A percentile compares a stretch with the other conserved stretches of the same genome.
Evolutionary conservation across 1,140 invertebrate species (phyloP).

Genomic region (Elysia chlorotica): DNA sequence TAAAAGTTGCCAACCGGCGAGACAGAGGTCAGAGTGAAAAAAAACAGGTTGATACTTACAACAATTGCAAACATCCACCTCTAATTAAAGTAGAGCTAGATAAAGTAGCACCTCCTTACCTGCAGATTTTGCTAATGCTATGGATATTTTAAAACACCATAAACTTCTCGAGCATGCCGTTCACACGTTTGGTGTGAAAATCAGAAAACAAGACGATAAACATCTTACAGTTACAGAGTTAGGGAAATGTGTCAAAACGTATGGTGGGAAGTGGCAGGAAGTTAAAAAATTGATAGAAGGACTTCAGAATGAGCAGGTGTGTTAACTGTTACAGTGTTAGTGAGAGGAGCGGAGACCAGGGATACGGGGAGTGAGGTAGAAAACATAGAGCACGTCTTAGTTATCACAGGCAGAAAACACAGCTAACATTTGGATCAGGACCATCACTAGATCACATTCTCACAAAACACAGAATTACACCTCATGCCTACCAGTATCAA

Average conservation of each 20-base stretch:
- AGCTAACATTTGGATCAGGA: neutral
- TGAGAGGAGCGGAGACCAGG: neutral
- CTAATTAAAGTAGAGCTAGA: neutral
- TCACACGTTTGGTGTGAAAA: neutral
- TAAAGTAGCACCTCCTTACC: constrained; percentile 16
- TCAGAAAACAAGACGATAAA: neutral
- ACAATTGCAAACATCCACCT: constrained; percentile 6
- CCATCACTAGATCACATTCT: constrained; percentile 4
- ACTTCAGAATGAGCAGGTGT: neutral
- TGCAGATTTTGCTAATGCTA: constrained; percentile 12
- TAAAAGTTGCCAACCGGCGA: too few species aligned
- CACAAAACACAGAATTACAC: neutral
- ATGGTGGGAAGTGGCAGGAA: neutral
- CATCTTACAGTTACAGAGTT: neutral
- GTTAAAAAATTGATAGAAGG: neutral
- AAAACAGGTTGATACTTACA: neutral
- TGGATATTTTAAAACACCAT: constrained; percentile 15
- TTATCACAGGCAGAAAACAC: neutral
- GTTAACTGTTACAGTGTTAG: neutral
- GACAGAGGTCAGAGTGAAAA: too few species aligned
- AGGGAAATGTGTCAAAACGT: neutral
- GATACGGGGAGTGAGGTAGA: neutral
- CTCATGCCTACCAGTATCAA: constrained; percentile 19
- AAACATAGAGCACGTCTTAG: neutral
- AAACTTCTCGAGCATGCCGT: neutral